Evolutionary conservation across 2,888 invertebrate species (phyloP).

Genomic region (Epiblema foenella): DNA sequence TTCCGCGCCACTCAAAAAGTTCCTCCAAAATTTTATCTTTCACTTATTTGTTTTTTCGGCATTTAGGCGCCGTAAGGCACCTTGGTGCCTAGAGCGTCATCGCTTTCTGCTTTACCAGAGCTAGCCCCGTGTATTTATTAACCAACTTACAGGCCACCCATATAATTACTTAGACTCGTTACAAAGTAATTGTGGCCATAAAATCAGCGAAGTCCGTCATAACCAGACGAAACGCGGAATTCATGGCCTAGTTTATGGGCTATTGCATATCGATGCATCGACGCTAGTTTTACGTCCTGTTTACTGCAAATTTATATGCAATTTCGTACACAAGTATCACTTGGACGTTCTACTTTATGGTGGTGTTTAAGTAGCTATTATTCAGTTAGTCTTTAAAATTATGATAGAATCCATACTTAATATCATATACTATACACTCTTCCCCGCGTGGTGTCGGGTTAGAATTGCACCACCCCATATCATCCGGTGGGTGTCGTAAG

Average conservation of each 20-base stretch:
- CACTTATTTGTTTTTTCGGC: too few relatives aligned
- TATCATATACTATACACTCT: too few relatives aligned
- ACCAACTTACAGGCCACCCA: background rate
- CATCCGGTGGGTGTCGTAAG: too few relatives aligned
- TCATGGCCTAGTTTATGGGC: conserved; percentile 29
- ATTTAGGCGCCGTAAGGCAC: too few relatives aligned
- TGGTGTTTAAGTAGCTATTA: background rate
- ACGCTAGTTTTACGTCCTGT: conserved; percentile 22
- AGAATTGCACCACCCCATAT: too few relatives aligned
- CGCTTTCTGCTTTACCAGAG: too few relatives aligned
- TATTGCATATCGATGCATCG: conserved; percentile 32
- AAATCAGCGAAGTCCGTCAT: conserved; percentile 17
- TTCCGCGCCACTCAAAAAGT: too few relatives aligned
- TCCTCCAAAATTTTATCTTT: too few relatives aligned
- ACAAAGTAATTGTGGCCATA: conserved; percentile 25
- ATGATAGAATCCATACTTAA: background rate
- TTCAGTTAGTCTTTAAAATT: background rate
- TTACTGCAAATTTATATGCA: conserved; percentile 38
- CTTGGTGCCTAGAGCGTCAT: too few relatives aligned
- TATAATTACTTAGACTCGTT: conserved; percentile 18
- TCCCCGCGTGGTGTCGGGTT: too few relatives aligned
- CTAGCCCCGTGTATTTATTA: too few relatives aligned
- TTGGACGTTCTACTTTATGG: conserved; percentile 18
- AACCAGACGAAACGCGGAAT: conserved; percentile 7
- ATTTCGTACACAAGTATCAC: conserved; percentile 32